Percentiles rank a stretch among this genome's conserved stretches.
Evolutionary conservation across 2,797 vertebrate species (phyloP).

Genomic region (Scolopax rusticola): DNA sequence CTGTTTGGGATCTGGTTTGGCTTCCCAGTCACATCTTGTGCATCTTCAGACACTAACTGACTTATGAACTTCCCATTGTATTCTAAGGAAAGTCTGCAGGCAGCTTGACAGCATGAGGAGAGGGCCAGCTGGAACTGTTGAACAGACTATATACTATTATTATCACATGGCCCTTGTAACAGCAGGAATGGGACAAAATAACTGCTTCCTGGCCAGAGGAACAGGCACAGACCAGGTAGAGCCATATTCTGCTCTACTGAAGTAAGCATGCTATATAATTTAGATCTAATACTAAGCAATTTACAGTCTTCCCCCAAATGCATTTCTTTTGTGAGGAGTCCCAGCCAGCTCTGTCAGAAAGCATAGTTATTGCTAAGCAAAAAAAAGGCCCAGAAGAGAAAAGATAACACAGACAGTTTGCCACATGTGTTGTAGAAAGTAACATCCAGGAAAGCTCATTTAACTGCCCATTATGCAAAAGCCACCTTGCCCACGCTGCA

Average conservation of each 20-base stretch:
- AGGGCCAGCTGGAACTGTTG: neutral
- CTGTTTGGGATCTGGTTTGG: neutral
- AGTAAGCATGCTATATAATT: neutral
- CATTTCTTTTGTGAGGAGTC: neutral
- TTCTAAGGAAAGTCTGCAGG: neutral
- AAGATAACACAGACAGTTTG: neutral
- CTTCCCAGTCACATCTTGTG: neutral
- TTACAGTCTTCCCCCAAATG: neutral
- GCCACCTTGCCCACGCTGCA: accelerated
- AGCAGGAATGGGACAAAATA: neutral
- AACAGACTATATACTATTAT: neutral
- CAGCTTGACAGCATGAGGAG: neutral
- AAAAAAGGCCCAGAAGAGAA: neutral
- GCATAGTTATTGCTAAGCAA: neutral
- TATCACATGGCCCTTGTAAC: neutral
- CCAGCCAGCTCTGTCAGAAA: neutral
- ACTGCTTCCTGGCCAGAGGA: neutral
- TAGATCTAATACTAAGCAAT: neutral
- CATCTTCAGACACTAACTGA: neutral
- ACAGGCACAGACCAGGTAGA: neutral
- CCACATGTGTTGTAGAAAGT: neutral
- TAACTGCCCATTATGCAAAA: neutral
- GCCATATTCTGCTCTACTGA: neutral
- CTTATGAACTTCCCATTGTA: neutral
- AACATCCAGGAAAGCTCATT: neutral